A percentile compares a stretch with the other conserved stretches of the same genome.
These are phyloP conservation scores for Harpalus rubripes DNA, from an alignment of 2,888 invertebrate genomes.

Conservation along the genomic window DNA sequence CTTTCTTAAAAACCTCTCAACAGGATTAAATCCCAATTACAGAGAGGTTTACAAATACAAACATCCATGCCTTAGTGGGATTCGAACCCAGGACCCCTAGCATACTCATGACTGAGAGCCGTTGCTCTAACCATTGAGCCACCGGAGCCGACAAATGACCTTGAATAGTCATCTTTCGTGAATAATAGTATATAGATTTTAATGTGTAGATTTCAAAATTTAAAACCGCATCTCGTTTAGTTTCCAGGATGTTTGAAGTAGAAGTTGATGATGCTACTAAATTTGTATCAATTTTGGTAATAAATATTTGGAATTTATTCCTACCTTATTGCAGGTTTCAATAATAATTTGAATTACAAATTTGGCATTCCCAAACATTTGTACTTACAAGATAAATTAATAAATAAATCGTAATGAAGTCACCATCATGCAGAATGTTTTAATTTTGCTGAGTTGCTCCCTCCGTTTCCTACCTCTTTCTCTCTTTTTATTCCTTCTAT, in stretches of 20 bases:
- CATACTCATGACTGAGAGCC: too few relatives aligned
- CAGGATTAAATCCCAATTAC: too few relatives aligned
- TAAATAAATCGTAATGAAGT: conserved; percentile 17
- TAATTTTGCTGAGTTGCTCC: conserved; percentile 8
- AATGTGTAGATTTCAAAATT: background rate
- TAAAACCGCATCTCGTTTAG: background rate
- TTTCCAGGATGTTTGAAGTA: background rate
- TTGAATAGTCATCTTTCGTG: too few relatives aligned
- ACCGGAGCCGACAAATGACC: too few relatives aligned
- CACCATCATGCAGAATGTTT: conserved; percentile 28
- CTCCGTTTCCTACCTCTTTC: background rate
- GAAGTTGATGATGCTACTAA: background rate
- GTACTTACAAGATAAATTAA: conserved; percentile 1
- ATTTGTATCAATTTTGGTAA: background rate
- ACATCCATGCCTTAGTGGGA: too few relatives aligned
- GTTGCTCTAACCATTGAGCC: too few relatives aligned
- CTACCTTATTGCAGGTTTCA: background rate
- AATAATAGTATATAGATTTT: too few relatives aligned
- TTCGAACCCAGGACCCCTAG: too few relatives aligned
- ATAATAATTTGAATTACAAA: background rate
- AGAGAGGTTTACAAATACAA: too few relatives aligned
- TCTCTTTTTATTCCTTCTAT: background rate
- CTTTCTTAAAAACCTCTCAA: too few relatives aligned
- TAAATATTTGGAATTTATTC: background rate
- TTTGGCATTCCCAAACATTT: background rate